Evolutionary conservation across 2,797 vertebrate genomes (phyloP).

Genomic region (Falco novaeseelandiae): DNA sequence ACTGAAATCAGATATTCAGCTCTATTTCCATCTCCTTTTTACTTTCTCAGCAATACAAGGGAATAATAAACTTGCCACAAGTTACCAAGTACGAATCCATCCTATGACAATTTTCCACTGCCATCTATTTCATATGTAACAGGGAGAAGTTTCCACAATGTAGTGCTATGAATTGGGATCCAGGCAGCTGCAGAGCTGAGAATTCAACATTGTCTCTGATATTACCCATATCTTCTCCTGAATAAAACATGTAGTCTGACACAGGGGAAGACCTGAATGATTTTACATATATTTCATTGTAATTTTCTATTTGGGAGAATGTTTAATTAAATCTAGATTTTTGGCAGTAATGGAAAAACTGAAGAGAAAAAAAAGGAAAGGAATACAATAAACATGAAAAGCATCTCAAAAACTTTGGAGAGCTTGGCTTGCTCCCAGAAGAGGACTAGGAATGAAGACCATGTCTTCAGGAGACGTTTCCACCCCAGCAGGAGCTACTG

Average conservation of each 20-base stretch:
- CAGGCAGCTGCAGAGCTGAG: not conserved
- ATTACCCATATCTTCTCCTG: not conserved
- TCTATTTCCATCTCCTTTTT: not conserved
- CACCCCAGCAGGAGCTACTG: not conserved
- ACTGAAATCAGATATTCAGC: not conserved
- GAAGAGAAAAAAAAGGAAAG: not conserved
- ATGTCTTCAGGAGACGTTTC: not conserved
- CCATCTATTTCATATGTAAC: not conserved
- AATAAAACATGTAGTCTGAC: not conserved
- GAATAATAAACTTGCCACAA: not conserved
- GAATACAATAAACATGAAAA: not conserved
- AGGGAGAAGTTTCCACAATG: not conserved
- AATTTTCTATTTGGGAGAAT: not conserved
- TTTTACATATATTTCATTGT: not conserved
- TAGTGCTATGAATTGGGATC: not conserved
- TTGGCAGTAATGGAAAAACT: not conserved
- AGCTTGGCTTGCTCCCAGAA: not conserved
- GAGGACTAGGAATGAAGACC: not conserved
- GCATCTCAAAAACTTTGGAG: not conserved
- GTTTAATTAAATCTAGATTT: not conserved
- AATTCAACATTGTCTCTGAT: not conserved
- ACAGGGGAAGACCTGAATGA: not conserved
- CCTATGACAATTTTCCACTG: not conserved
- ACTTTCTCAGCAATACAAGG: not conserved
- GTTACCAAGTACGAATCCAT: not conserved